A percentile compares a stretch with the other conserved stretches of the same genome.
phyloP scores from a whole-genome alignment of 2,113 vertebrate genomes.

The Halichoeres trimaculatus region DNA sequence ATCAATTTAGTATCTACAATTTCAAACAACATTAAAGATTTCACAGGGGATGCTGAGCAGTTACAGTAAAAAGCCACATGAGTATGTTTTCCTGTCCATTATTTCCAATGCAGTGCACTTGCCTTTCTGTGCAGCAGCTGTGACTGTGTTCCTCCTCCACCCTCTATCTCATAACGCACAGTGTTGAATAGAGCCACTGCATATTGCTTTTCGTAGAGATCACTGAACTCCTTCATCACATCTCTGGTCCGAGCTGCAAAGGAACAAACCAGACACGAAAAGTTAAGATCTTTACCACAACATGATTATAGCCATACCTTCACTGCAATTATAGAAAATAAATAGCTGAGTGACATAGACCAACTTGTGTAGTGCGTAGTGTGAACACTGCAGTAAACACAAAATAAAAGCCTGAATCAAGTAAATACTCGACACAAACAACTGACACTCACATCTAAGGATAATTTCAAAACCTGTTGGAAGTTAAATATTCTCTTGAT shows the following conservation, averaged over 20 bases:
- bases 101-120: slow-evolving; percentile 34
- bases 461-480: neutral
- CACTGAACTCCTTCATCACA: slow-evolving; percentile 88
- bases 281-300: neutral
- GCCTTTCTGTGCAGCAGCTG: slow-evolving; percentile 96
- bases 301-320: neutral
- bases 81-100: no score
- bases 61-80: no score
- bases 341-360: no score
- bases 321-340: no score
- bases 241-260: slow-evolving; percentile 85
- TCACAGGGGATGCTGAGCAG: no score
- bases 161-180: slow-evolving; percentile 93
- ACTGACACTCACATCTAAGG: neutral
- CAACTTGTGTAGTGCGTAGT: no score
- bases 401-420: no score
- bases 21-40: no score
- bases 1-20: no score
- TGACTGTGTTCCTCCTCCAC: slow-evolving; percentile 84
- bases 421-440: no score
- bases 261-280: neutral
- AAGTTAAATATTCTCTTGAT: neutral
- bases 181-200: slow-evolving; percentile 93
- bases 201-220: slow-evolving; percentile 89
- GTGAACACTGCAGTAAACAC: no score